Conservation (phyloP, 2,113 vertebrate genomes). For the Atrichornis clamosus region DNA sequence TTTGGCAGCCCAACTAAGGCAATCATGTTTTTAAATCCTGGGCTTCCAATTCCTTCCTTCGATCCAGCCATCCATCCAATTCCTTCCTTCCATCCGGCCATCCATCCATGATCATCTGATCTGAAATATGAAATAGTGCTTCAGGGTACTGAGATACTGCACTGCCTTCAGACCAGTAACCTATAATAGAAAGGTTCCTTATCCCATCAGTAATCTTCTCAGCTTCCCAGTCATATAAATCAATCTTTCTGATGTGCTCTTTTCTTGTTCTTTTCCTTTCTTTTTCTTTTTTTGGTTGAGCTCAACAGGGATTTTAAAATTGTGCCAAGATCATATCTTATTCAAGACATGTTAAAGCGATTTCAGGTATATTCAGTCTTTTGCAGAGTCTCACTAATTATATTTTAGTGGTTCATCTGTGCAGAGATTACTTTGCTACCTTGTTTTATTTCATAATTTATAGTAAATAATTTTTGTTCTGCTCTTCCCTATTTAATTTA, state of each 20-base stretch:
- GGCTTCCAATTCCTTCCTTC: background rate
- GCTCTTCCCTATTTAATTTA: slow-evolving; percentile 20
- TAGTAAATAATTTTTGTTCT: slow-evolving; percentile 47
- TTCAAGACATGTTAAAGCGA: slow-evolving; percentile 38
- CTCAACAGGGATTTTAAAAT: background rate
- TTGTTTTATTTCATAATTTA: slow-evolving; percentile 45
- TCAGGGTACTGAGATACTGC: background rate
- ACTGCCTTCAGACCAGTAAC: background rate
- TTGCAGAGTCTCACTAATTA: slow-evolving; percentile 39
- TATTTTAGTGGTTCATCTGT: slow-evolving; percentile 32
- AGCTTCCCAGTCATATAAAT: background rate
- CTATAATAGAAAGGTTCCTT: background rate
- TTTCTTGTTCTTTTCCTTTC: background rate
- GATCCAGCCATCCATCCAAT: background rate
- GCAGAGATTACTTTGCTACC: slow-evolving; percentile 7
- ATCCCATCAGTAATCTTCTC: background rate
- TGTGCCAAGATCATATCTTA: slow-evolving; percentile 20
- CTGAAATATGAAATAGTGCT: background rate
- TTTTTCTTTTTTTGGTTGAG: background rate
- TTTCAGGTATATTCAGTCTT: slow-evolving; percentile 43
- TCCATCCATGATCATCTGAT: background rate
- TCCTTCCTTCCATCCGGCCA: background rate
- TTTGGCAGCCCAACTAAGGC: background rate
- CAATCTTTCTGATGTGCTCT: background rate
- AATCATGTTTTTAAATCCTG: background rate